Evolutionary conservation across 2,888 invertebrate genomes (phyloP), one percentile per base, ranked within the genome.

Genomic region (Seira sanloemensis): DNA sequence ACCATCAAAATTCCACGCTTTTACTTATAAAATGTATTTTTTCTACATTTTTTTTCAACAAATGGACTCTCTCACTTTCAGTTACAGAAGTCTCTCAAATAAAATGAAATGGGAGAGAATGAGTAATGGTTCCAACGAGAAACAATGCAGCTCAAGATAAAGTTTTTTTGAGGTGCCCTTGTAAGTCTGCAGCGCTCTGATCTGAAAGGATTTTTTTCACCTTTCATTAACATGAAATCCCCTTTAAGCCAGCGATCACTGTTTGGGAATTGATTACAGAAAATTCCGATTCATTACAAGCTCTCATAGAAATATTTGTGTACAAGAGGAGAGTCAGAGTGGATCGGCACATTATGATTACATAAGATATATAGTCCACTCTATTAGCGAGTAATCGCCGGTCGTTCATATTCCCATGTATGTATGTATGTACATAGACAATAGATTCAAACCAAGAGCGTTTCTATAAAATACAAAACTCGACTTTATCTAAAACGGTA

Each of bases 251-350:
- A 72, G n/a, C 77, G n/a, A 19, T 27, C 23, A 58, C 58, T 27
- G 58, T 83, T 83, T 83, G 83, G 77, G 83, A 83, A 83, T 78
- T 78, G 83, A 83, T 83, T 77, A 83, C 74, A 78, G 67, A 83
- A 83, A 77, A 83, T 83, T 83, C 83, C 72, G 73, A 78, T 83
- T 67, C 68, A 21, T 58, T 1, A 23, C 19, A 78, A 73, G 67
- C 78, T 83, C 83, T 73, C 83, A 83, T 65, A 27, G 27, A 27
- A 18, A 67, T 7, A n/a, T n/a, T n/a, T n/a, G n/a, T n/a, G n/a
- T n/a, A n/a, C n/a, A n/a, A n/a, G n/a, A n/a, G n/a, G n/a, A n/a
- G n/a, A n/a, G n/a, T n/a, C n/a, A n/a, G n/a, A n/a, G n/a, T n/a
- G n/a, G n/a, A n/a, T n/a, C n/a, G n/a, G n/a, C n/a, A n/a, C n/a